Base-by-base conservation (phyloP, 1,140 invertebrate species). In the Physella acuta region DNA sequence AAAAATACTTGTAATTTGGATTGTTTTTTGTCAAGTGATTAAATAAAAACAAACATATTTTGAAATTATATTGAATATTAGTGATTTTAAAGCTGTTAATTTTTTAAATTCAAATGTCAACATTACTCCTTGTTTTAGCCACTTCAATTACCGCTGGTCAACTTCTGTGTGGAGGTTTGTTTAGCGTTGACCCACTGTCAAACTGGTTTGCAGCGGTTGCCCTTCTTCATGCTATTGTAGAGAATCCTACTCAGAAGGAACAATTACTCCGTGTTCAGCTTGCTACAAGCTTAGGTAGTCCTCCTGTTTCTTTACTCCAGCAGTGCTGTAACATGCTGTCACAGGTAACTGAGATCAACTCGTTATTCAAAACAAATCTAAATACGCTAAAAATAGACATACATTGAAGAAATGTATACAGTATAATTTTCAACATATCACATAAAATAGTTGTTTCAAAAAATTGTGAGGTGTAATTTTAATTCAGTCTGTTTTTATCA, bases 121-220 rank as follows among this genome's bases (percentile, higher is more conserved):
- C n/a, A n/a, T n/a, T n/a, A n/a, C n/a, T n/a, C n/a, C n/a, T 44
- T 44, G 39, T 44, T 44, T 44, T 68, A 82, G 80, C 76, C 24
- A 83, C 80, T 62, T 79, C 80, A 24, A 82, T 90, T 58, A 88
- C 88, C 51, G 86, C 88, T 49, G 96, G 97, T 0, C 95, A 98
- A 85, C 86, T 98, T n/a, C 87, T 99, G 2, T 98, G 95, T 81
- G 92, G 92, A 26, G 95, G 97, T 0, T 85, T 99, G 17, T 98
- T 98, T 83, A 95, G 92, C 56, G 85, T 88, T 0, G 96, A 99
- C 82, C 87, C 92, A 24, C 85, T 96, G n/a, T 95, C 93, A n/a
- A 97, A 95, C 82, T 99, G 97, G 97, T 96, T 98, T 85, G 93
- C 94, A 0, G 88, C 95, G 0, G 92, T 98, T 3, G 92, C 94